Evolutionary conservation across 2,113 vertebrate genomes (phyloP), one percentile per base, ranked within the genome.

Genomic region (Cranoglanis bouderius): DNA sequence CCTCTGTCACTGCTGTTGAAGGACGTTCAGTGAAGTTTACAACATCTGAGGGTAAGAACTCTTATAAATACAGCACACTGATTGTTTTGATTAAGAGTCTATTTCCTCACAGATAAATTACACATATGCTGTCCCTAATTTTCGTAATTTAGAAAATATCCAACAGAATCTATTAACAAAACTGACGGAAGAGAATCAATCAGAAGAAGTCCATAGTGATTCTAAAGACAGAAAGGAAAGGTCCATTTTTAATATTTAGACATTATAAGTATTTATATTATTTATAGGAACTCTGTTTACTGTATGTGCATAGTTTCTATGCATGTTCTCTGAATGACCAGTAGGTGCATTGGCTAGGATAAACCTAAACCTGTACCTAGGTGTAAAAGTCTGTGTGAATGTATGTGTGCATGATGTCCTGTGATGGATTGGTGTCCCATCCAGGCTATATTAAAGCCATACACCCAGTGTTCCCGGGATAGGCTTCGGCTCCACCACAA

Each of bases 11-110:
- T 77, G 92, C 93, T 70, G 87, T n/a, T 86, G 87, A 91, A 49
- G 93, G 93, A 92, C 90, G 84, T 87, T 86, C 90, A 9, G 91
- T 91, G 88, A 78, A 65, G 38, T 87, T 92, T 85, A 78, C 92
- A 91, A 91, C 89, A 78, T 16, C 88, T 40, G 70, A 86, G 90
- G 96, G 95, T 96, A 95, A 96, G 95, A 90, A 59, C 2, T 87
- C 24, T 84, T 83, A 85, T 24, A 65, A 74, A 57, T 13, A 55
- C 51, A 6, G 78, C 49, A 81, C 51, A 81, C 51, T 55, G 78
- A 78, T 26, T 78, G 46, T 46, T 46, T 46, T 46, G 46, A 49
- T 49, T 49, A 3, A 49, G 46, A 49, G 8, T 61, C 90, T 0
- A 94, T 95, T 91, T 91, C 95, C 32, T 92, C 93, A 26, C 65